A percentile compares a stretch with the other conserved stretches of the same genome.
These are phyloP conservation scores for Peromyscus eremicus DNA, from an alignment of 2,797 vertebrate genomes.

Conservation along the genomic window DNA sequence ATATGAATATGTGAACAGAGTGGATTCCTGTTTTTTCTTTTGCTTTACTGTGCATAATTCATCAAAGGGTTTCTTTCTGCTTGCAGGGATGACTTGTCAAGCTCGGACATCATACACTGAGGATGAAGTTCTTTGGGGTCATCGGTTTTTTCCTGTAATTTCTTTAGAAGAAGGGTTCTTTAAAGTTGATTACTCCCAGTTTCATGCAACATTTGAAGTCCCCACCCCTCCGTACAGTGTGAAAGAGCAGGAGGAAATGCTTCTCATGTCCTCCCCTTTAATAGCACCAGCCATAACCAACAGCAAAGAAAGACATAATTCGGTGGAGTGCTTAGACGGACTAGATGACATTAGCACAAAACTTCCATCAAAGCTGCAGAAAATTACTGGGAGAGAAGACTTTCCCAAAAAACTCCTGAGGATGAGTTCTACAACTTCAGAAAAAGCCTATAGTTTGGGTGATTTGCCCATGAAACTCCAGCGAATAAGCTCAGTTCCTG, in stretches of 20 bases:
- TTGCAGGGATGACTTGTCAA: slow-evolving; percentile 98
- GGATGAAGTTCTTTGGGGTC: slow-evolving; percentile 99
- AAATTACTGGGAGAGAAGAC: slow-evolving; percentile 97
- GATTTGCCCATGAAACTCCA: slow-evolving; percentile 99
- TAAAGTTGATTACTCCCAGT: slow-evolving; percentile 99
- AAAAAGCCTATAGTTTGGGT: slow-evolving; percentile 99
- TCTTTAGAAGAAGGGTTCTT: slow-evolving; percentile 99
- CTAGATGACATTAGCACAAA: slow-evolving; percentile 96
- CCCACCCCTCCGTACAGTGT: slow-evolving; percentile 96
- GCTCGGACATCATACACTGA: slow-evolving; percentile 99
- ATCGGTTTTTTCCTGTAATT: slow-evolving; percentile 98
- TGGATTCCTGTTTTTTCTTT: background rate
- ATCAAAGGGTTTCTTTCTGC: slow-evolving; percentile 64
- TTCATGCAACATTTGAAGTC: slow-evolving; percentile 99
- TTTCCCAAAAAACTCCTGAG: slow-evolving; percentile 97
- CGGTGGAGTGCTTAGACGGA: slow-evolving; percentile 96
- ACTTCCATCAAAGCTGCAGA: slow-evolving; percentile 97
- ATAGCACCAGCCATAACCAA: slow-evolving; percentile 97
- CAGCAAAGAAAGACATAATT: slow-evolving; percentile 96
- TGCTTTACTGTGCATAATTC: background rate
- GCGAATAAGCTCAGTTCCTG: slow-evolving; percentile 99
- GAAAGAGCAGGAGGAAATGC: slow-evolving; percentile 98
- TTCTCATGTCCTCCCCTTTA: slow-evolving; percentile 98
- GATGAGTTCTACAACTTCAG: slow-evolving; percentile 99
- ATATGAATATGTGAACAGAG: background rate